Evolutionary conservation across 2,113 vertebrate species (phyloP).

Genomic region (Silurus glanis): DNA sequence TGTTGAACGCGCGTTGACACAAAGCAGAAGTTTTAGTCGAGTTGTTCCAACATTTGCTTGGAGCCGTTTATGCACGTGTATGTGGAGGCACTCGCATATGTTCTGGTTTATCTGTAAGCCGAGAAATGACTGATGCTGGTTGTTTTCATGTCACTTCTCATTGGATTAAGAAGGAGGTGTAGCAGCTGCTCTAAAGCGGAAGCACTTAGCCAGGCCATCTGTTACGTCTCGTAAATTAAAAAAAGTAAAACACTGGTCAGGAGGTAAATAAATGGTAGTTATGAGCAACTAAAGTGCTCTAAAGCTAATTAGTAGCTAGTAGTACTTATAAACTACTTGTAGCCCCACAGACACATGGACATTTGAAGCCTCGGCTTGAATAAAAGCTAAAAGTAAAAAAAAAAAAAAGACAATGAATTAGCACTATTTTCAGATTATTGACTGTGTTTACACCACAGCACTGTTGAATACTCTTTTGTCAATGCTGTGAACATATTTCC

Average conservation of each 20-base stretch:
- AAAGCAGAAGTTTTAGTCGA: neutral
- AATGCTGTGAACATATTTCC: neutral
- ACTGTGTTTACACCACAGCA: neutral
- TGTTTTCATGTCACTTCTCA: constrained; percentile 37
- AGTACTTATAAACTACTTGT: neutral
- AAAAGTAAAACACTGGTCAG: constrained; percentile 21
- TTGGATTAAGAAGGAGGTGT: constrained; percentile 31
- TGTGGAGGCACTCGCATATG: neutral
- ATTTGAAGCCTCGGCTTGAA: neutral
- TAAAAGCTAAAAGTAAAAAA: neutral
- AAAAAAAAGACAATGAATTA: neutral
- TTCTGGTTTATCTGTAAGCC: constrained; percentile 28
- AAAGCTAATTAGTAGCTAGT: neutral
- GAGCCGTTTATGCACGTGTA: neutral
- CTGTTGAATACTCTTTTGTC: neutral
- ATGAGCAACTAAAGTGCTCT: neutral
- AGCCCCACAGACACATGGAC: neutral
- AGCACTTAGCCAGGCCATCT: constrained; percentile 41
- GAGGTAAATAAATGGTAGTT: neutral
- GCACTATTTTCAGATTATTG: neutral
- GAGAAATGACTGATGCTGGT: constrained; percentile 26
- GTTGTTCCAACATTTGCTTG: neutral
- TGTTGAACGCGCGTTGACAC: neutral
- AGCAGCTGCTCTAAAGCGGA: constrained; percentile 39
- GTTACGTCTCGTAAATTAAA: constrained; percentile 30